A percentile compares a stretch with the other conserved stretches of the same genome.
phyloP scores from a whole-genome alignment of 2,113 vertebrate genomes.

The Bucco capensis region DNA sequence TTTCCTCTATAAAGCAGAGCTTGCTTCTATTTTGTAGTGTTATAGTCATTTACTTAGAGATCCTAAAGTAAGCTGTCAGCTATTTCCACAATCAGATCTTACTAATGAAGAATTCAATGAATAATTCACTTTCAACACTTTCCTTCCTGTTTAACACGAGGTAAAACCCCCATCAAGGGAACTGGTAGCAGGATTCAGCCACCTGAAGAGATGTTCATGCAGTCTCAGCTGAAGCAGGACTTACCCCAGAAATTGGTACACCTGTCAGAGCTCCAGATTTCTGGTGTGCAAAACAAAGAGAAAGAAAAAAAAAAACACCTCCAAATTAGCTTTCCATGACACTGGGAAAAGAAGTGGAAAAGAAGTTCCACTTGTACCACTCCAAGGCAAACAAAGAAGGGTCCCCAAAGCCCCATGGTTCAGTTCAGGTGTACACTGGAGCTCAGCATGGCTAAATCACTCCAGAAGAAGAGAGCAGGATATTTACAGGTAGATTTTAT shows the following conservation, averaged over 20 bases:
- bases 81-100: not conserved
- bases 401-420: not conserved
- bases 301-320: conserved; percentile 12
- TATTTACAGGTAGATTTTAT: not conserved
- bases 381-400: not conserved
- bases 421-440: not conserved
- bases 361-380: not conserved
- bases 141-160: not conserved
- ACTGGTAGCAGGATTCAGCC: not conserved
- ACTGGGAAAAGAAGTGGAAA: too few relatives aligned
- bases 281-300: conserved; percentile 75
- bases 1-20: not conserved
- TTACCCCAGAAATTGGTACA: conserved; percentile 96
- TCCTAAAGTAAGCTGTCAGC: not conserved
- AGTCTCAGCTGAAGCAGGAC: not conserved
- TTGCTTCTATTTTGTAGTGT: not conserved
- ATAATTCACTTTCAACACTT: not conserved
- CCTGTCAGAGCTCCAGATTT: conserved; percentile 86
- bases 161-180: not conserved
- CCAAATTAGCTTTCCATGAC: not conserved
- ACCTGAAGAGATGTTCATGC: not conserved
- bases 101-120: not conserved
- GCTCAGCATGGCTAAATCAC: not conserved
- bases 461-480: not conserved
- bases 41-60: too few relatives aligned